Evolutionary conservation across 2,797 vertebrate genomes (phyloP).

Genomic region (Gymnodraco acuticeps): DNA sequence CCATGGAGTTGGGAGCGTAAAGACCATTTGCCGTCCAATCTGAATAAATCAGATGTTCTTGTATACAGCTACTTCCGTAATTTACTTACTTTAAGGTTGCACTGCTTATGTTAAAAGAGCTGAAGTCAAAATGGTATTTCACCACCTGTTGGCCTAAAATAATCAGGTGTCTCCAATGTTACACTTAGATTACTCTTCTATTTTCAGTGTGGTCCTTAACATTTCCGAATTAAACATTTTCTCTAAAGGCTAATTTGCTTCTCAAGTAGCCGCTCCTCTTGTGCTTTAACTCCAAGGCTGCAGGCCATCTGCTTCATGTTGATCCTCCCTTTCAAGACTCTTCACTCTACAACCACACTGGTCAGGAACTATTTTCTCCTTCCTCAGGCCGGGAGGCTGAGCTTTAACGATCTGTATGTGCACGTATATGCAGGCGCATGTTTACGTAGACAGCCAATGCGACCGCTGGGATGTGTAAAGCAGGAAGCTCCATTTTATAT

Average conservation of each 20-base stretch:
- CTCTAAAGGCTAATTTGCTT: background rate
- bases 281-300: constrained; percentile 16
- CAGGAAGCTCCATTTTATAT: constrained; percentile 64
- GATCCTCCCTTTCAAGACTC: constrained; percentile 29
- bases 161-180: background rate
- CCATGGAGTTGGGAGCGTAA: too few relatives aligned
- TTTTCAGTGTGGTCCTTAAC: background rate
- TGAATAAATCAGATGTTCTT: too few relatives aligned
- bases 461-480: constrained; percentile 42
- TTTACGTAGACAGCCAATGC: constrained; percentile 6
- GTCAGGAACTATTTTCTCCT: constrained; percentile 23
- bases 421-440: background rate
- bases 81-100: too few relatives aligned
- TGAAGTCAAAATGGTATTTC: background rate
- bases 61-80: too few relatives aligned
- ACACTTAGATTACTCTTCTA: background rate
- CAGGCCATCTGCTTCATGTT: constrained; percentile 32
- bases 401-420: constrained; percentile 19
- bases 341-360: constrained; percentile 23
- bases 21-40: too few relatives aligned
- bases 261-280: background rate
- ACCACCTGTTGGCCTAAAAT: background rate
- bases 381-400: constrained; percentile 6
- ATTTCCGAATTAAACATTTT: background rate
- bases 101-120: background rate